Percentiles rank a stretch among this genome's conserved stretches.
Conservation (phyloP, 2,888 invertebrate genomes). For the Ferrisia virgata region DNA sequence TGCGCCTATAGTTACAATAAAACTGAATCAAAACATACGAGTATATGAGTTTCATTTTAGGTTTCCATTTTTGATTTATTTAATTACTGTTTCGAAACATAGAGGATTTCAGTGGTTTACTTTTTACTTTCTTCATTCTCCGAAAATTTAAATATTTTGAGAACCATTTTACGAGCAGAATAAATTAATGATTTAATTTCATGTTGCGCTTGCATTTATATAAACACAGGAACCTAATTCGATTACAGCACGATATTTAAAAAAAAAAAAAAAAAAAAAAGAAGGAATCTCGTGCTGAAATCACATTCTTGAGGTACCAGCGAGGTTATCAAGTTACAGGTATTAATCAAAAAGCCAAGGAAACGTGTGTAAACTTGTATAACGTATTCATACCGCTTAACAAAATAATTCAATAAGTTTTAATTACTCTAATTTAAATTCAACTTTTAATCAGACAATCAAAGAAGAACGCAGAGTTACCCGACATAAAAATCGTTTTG, state of each 20-base stretch:
- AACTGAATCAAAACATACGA: too few species aligned
- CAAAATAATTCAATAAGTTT: background rate
- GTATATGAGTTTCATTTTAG: too few species aligned
- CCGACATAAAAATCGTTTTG: background rate
- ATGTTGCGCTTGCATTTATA: background rate
- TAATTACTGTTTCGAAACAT: too few species aligned
- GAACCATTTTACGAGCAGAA: background rate
- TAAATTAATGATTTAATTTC: background rate
- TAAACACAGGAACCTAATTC: background rate
- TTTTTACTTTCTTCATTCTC: background rate
- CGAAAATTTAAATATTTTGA: background rate
- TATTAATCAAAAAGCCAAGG: background rate
- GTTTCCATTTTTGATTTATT: too few species aligned
- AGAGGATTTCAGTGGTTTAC: too few species aligned
- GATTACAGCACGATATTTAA: background rate
- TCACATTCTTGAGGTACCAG: background rate
- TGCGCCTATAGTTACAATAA: too few species aligned
- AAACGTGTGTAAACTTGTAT: background rate
- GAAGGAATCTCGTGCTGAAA: background rate
- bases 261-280: too few species aligned
- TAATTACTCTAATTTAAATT: background rate
- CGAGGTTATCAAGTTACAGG: background rate
- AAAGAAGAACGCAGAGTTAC: background rate
- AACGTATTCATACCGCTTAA: background rate
- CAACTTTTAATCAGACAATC: background rate